Evolutionary conservation across 2,113 vertebrate genomes (phyloP).

Genomic region (Columbina picui): DNA sequence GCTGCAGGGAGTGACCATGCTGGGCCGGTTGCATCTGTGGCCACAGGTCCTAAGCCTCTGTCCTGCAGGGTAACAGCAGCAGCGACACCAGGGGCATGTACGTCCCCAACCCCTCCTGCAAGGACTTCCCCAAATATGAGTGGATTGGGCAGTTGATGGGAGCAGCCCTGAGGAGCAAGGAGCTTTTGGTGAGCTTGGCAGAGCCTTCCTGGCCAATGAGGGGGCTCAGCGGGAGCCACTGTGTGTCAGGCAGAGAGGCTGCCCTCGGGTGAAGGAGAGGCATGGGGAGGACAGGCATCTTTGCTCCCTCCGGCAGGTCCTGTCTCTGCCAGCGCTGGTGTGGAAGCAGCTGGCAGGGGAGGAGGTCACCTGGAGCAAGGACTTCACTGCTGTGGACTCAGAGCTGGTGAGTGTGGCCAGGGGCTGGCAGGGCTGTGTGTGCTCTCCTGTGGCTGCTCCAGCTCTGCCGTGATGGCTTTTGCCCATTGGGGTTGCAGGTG

Average conservation of each 20-base stretch:
- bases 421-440: neutral
- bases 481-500: conserved; percentile 75
- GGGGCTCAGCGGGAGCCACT: accelerated
- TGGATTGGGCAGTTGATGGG: conserved; percentile 98
- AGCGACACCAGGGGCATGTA: conserved; percentile 93
- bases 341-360: conserved; percentile 97
- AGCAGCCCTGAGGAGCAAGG: conserved; percentile 91
- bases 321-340: conserved; percentile 90
- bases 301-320: conserved; percentile 71
- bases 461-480: neutral
- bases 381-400: conserved; percentile 90
- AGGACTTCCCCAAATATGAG: conserved; percentile 91
- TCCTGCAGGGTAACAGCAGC: conserved; percentile 81
- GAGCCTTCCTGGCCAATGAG: neutral
- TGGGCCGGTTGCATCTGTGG: neutral
- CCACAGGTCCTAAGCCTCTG: neutral
- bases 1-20: neutral
- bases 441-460: accelerated
- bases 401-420: conserved; percentile 79
- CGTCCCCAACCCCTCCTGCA: conserved; percentile 93
- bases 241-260: neutral
- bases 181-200: conserved; percentile 86
- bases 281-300: accelerated
- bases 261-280: neutral
- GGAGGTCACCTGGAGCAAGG: conserved; percentile 90